These are phyloP conservation scores for Panthera uncia DNA, from an alignment of 2,113 vertebrate genomes.

Conservation along the genomic window DNA sequence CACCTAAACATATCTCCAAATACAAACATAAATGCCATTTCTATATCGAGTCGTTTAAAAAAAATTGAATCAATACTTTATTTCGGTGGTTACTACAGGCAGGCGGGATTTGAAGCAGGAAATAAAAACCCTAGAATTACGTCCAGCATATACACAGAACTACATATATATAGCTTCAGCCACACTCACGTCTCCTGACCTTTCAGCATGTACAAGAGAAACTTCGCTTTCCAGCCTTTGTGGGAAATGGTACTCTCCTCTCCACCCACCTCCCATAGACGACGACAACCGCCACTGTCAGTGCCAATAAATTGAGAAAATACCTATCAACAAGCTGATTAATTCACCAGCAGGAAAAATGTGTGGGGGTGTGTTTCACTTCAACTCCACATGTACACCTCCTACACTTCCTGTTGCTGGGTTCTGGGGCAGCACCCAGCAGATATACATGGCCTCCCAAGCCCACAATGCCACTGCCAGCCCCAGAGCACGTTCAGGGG, in stretches of 20 bases:
- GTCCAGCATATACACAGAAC: not conserved
- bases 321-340: not conserved
- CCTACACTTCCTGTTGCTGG: fast-evolving
- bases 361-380: not conserved
- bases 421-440: not conserved
- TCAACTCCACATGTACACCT: not conserved
- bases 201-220: not conserved
- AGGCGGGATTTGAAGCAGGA: not conserved
- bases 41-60: not conserved
- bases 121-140: not conserved
- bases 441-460: fast-evolving
- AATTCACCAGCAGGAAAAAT: not conserved
- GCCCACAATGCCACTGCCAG: not conserved
- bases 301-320: not conserved
- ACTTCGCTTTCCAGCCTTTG: not conserved
- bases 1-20: not conserved
- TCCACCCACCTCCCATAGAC: not conserved
- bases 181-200: not conserved
- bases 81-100: not conserved
- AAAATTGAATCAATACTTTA: not conserved
- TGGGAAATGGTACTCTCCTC: not conserved
- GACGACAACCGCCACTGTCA: not conserved
- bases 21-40: not conserved
- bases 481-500: not conserved
- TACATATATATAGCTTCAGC: not conserved